Percentiles rank a stretch among this genome's conserved stretches.
Evolutionary conservation across 2,888 invertebrate genomes (phyloP).

Genomic region (Alitta virens): DNA sequence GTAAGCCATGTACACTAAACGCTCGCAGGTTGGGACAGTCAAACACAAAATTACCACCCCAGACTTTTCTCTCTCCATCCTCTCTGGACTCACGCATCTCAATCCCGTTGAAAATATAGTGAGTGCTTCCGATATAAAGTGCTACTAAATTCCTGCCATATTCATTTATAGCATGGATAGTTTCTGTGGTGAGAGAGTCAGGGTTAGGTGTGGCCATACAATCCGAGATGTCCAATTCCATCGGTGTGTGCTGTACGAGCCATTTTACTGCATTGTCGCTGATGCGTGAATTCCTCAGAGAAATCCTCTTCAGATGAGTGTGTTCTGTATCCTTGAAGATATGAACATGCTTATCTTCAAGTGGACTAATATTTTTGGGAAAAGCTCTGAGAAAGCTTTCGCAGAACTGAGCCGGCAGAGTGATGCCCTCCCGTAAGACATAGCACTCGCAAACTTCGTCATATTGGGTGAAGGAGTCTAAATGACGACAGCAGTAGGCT

Average conservation of each 20-base stretch:
- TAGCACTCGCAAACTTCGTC: not conserved
- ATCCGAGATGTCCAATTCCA: constrained; percentile 73
- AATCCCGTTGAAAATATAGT: constrained; percentile 11
- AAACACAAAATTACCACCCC: constrained; percentile 22
- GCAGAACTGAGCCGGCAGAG: constrained; percentile 17
- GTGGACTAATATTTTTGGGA: not conserved
- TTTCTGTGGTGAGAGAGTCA: not conserved
- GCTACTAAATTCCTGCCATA: constrained; percentile 7
- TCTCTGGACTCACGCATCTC: not conserved
- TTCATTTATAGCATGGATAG: constrained; percentile 1
- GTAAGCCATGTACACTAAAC: constrained; percentile 28
- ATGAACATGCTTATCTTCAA: constrained; percentile 17
- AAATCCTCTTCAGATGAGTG: constrained; percentile 11
- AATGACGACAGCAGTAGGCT: constrained; percentile 11
- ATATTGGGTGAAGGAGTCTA: constrained; percentile 10
- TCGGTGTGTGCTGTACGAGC: constrained; percentile 72
- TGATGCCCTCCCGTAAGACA: constrained; percentile 14
- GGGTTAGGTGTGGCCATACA: constrained; percentile 56
- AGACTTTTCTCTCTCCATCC: not conserved
- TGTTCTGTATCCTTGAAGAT: constrained; percentile 12
- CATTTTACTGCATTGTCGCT: constrained; percentile 71
- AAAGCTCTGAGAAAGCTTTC: constrained; percentile 10
- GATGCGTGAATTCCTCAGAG: constrained; percentile 67
- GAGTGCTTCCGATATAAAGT: constrained; percentile 22
- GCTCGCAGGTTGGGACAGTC: constrained; percentile 27